phyloP scores from a whole-genome alignment of 2,113 vertebrate species.

The Delphinapterus leucas region DNA sequence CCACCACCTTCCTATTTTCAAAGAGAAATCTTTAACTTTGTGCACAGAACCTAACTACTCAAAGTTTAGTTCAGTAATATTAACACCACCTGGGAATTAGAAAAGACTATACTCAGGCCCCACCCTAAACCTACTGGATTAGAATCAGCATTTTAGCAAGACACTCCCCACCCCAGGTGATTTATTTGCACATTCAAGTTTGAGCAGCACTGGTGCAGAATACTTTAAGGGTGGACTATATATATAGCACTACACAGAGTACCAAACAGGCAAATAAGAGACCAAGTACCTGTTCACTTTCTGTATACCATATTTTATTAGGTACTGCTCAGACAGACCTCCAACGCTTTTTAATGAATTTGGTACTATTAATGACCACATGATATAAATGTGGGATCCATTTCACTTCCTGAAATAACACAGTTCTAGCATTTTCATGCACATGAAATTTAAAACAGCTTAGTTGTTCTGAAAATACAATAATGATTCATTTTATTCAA shows the following conservation, averaged over 20 bases:
- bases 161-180: background rate
- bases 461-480: slow-evolving; percentile 63
- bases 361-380: slow-evolving; percentile 32
- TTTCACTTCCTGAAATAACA: slow-evolving; percentile 55
- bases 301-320: slow-evolving; percentile 49
- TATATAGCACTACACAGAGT: background rate
- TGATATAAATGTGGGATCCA: slow-evolving; percentile 28
- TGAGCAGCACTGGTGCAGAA: background rate
- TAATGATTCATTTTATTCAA: slow-evolving; percentile 57
- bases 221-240: background rate
- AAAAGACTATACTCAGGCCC: background rate
- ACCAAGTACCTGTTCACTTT: slow-evolving; percentile 43
- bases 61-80: background rate
- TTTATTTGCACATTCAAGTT: background rate
- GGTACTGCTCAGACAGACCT: background rate
- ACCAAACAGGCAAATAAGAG: slow-evolving; percentile 35
- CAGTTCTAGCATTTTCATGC: background rate
- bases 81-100: background rate
- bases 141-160: slow-evolving; percentile 36
- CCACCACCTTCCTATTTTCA: background rate
- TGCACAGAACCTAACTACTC: background rate
- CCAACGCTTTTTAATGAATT: background rate
- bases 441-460: slow-evolving; percentile 36
- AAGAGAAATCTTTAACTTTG: background rate
- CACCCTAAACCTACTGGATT: background rate